Evolutionary conservation across 1,140 invertebrate species (phyloP), one percentile per base, ranked within the genome.

Genomic region (Lasioglossum baleicum): DNA sequence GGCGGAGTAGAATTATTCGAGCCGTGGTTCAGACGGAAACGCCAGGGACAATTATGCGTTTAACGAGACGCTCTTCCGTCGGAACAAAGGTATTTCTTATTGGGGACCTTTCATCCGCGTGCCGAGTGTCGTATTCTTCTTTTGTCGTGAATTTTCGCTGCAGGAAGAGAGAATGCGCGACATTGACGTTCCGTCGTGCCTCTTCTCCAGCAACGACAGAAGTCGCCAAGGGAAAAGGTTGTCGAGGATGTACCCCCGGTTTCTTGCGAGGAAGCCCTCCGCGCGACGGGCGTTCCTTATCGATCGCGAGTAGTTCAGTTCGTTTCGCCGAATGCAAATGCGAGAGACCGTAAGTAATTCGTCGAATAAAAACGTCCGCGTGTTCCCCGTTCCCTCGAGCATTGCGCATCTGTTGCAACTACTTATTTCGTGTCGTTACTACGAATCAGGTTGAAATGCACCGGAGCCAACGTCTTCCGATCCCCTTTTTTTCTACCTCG

Each of bases 1-100:
- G 35, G 35, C 35, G 35, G 3, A 11, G 7, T 1, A 8, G 10
- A n/a, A 31, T 8, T 20, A 31, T 69, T 60, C 44, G 51, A 56
- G 63, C 35, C 4, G 31, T 26, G 60, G 60, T 58, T 61, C 68
- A 70, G 71, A 63, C 56, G 31, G 66, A 40, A 44, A 31, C 44
- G 53, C n/a, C 69, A 40, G 64, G 71, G 56, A 70, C 72, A 88
- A 84, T 88, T 88, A 83, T 75, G 80, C 82, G 76, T 83, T 87
- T 83, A 88, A 83, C 81, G 77, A 88, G 83, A 89, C 72, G 74
- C 81, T 80, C 15, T 15, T 64, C 67, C 53, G 35, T 20, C 13
- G 60, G 74, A 61, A 85, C 74, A 81, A 85, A 75, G 64, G 74
- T 76, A 82, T 79, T 85, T 75, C 73, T 86, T 85, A 86, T 85